These are phyloP conservation scores for Upupa epops DNA, from an alignment of 2,113 vertebrate species.

Conservation along the genomic window DNA sequence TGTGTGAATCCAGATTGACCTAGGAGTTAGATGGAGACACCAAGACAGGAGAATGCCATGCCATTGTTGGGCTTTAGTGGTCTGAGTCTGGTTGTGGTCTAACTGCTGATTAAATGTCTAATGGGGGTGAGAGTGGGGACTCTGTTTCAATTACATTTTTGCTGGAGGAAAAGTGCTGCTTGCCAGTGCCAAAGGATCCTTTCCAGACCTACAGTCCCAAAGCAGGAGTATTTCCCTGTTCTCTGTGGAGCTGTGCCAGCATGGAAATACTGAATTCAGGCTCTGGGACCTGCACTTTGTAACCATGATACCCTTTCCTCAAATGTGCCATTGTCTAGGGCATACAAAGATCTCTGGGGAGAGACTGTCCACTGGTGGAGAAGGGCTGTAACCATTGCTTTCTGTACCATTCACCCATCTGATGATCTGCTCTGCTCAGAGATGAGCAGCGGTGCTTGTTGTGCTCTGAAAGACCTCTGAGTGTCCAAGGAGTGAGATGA, in stretches of 20 bases:
- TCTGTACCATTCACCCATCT: background rate
- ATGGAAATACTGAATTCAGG: background rate
- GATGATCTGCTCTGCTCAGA: background rate
- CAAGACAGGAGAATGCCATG: background rate
- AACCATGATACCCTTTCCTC: background rate
- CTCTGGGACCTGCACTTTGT: background rate
- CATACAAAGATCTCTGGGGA: background rate
- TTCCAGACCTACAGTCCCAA: background rate
- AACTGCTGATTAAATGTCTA: background rate
- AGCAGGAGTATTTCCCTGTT: background rate
- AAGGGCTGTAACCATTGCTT: background rate
- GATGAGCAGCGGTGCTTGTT: background rate
- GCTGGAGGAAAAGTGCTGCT: background rate
- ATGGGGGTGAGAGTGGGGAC: background rate
- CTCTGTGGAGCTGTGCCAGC: background rate
- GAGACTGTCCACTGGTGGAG: background rate
- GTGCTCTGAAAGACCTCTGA: background rate
- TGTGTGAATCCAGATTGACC: background rate
- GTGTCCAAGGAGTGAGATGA: background rate
- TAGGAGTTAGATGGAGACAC: background rate
- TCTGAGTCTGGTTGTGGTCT: background rate
- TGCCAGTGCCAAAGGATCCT: constrained; percentile 1
- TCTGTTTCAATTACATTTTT: background rate
- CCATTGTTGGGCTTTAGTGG: background rate
- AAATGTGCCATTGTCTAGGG: background rate